A percentile compares a stretch with the other conserved stretches of the same genome.
phyloP scores from a whole-genome alignment of 1,140 invertebrate species.

The Marisa cornuarietis region DNA sequence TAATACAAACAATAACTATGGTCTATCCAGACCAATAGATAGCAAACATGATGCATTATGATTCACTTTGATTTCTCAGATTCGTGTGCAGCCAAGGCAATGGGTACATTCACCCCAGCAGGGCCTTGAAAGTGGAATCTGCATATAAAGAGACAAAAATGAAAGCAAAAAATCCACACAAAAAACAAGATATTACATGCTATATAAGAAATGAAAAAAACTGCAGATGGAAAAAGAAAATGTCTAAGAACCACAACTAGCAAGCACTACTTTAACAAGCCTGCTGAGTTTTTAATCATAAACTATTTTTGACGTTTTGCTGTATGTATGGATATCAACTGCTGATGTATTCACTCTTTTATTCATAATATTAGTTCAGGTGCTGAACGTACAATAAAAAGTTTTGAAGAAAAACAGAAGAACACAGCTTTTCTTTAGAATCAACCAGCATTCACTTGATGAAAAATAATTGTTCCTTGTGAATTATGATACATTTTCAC shows the following conservation, averaged over 20 bases:
- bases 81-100: slow-evolving; percentile 69
- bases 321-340: not conserved
- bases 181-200: slow-evolving; percentile 5
- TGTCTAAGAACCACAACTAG: too few species aligned
- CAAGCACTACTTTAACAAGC: too few species aligned
- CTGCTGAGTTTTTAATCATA: not conserved
- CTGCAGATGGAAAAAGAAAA: slow-evolving; percentile 1
- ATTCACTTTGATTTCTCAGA: slow-evolving; percentile 22
- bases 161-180: not conserved
- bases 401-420: too few species aligned
- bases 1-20: too few species aligned
- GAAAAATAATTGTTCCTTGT: too few species aligned
- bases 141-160: slow-evolving; percentile 37
- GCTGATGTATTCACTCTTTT: not conserved
- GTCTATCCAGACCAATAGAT: too few species aligned
- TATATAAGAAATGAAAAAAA: slow-evolving; percentile 4
- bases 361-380: not conserved
- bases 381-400: not conserved
- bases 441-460: too few species aligned
- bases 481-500: too few species aligned
- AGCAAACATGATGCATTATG: not conserved
- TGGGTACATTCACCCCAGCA: slow-evolving; percentile 77
- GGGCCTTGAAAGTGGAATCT: slow-evolving; percentile 82
- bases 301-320: not conserved
- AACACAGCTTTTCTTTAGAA: too few species aligned